These are phyloP conservation scores for Bufo bufo DNA, from an alignment of 2,113 vertebrate genomes.

Conservation along the genomic window DNA sequence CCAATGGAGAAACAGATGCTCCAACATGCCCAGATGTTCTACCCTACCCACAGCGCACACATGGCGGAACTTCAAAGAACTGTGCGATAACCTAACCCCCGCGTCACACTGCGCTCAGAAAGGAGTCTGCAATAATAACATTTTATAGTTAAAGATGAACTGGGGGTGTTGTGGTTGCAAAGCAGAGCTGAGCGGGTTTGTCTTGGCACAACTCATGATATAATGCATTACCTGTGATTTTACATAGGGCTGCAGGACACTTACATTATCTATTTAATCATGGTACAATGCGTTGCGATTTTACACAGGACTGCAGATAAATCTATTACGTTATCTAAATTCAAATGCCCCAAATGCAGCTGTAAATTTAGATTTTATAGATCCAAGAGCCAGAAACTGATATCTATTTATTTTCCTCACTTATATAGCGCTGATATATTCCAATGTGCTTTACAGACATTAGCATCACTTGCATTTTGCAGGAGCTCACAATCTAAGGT, in stretches of 20 bases:
- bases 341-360: too few relatives aligned
- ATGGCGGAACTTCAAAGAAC: slow-evolving; percentile 23
- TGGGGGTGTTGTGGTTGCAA: neutral
- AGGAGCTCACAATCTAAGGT: too few relatives aligned
- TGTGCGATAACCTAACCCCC: neutral
- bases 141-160: neutral
- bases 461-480: too few relatives aligned
- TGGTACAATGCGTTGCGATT: too few relatives aligned
- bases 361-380: too few relatives aligned
- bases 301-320: too few relatives aligned
- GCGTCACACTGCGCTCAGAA: neutral
- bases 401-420: too few relatives aligned
- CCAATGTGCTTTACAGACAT: too few relatives aligned
- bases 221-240: neutral
- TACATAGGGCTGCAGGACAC: neutral
- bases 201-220: neutral
- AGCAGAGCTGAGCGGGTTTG: neutral
- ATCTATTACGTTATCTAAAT: too few relatives aligned
- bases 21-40: slow-evolving; percentile 37
- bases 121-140: neutral
- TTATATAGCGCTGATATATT: too few relatives aligned
- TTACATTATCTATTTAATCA: too few relatives aligned
- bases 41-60: neutral
- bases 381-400: too few relatives aligned
- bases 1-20: slow-evolving; percentile 36